Percentiles rank a stretch among this genome's conserved stretches.
phyloP scores from a whole-genome alignment of 2,888 invertebrate genomes.

The Capitulum mitella region DNA sequence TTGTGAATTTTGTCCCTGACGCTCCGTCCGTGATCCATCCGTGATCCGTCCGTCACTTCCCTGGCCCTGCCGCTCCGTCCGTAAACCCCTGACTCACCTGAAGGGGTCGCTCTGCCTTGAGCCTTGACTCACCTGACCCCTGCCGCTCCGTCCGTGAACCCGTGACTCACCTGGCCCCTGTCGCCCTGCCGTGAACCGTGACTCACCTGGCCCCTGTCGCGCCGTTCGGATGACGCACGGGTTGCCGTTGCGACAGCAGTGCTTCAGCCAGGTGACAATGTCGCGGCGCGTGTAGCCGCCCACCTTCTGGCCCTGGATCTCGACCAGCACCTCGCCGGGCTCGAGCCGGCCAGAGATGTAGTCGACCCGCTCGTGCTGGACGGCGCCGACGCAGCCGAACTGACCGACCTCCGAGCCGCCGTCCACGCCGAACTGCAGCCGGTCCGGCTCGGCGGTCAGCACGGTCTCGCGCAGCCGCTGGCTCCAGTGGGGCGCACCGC shows the following conservation, averaged over 20 bases:
- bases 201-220: constrained; percentile 44
- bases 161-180: too few relatives aligned
- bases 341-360: constrained; percentile 28
- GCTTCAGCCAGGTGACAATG: constrained; percentile 49
- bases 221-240: constrained; percentile 51
- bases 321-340: constrained; percentile 42
- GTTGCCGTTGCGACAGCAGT: constrained; percentile 50
- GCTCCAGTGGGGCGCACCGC: background rate
- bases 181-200: too few relatives aligned
- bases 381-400: constrained; percentile 33
- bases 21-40: too few relatives aligned
- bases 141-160: too few relatives aligned
- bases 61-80: too few relatives aligned
- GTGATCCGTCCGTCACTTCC: too few relatives aligned
- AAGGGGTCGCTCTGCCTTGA: too few relatives aligned
- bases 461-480: constrained; percentile 4
- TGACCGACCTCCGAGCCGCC: constrained; percentile 22
- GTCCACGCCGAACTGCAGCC: constrained; percentile 31
- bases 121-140: too few relatives aligned
- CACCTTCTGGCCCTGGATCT: constrained; percentile 52
- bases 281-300: constrained; percentile 53
- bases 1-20: too few relatives aligned
- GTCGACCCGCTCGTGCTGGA: background rate
- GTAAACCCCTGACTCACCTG: too few relatives aligned
- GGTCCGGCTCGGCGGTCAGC: constrained; percentile 28